Evolutionary conservation across 2,797 vertebrate genomes (phyloP), one percentile per base, ranked within the genome.

Genomic region (Sebastes aleutianus): DNA sequence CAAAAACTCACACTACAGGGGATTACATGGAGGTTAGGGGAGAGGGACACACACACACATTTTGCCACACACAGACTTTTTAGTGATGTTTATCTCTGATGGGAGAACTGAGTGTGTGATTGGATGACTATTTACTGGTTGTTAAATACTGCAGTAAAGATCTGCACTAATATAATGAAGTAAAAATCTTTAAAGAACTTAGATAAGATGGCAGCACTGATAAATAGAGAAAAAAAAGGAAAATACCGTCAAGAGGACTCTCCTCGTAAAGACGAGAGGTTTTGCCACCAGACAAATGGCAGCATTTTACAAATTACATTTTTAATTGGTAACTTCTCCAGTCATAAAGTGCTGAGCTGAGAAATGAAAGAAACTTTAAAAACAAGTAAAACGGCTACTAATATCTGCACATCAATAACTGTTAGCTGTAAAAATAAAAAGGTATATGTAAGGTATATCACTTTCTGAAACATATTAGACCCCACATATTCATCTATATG

Each of bases 11-110:
- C 70, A 76, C 69, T 36, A 64, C 63, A 53, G 67, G 20, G 57
- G 80, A 82, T 82, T 85, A 82, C 75, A 78, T 24, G 1, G 72
- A 83, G 57, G 57, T 76, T 68, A 34, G 27, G 22, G 56, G 26
- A 71, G 12, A 56, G 16, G 9, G 2, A 64, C 22, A 11, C 20
- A 3, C 12, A 73, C 13, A 62, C 58, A n/a, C 61, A 72, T 14
- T 5, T 0, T 64, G n/a, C 62, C 2, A 74, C 27, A 24, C 27
- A 70, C 29, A 36, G 22, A 16, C 8, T 50, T 63, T 72, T 63
- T 34, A 61, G 9, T 75, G 29, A 50, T 70, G 72, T 36, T 7
- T 58, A 24, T 76, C 70, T 70, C 26, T 69, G 22, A 79, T 31
- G 4, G 18, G 13, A 68, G 24, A 66, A 67, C 43, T 62, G 4